Conservation (phyloP, 2,797 vertebrate genomes). For the Halcyon badia region DNA sequence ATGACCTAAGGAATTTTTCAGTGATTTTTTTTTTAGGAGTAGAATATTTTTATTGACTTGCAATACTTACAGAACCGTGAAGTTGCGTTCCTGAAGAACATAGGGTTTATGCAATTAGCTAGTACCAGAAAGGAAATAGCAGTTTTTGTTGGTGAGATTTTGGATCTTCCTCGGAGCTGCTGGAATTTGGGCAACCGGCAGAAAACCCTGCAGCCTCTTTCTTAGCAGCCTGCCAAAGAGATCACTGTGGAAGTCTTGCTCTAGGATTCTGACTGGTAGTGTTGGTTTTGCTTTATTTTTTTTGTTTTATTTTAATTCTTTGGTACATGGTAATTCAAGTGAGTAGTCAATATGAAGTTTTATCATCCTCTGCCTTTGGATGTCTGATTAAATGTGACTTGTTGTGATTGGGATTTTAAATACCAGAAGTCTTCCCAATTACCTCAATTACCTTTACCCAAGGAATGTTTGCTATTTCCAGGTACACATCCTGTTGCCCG, state of each 20-base stretch:
- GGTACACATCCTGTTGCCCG: not conserved
- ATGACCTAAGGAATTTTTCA: not conserved
- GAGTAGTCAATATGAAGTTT: not conserved
- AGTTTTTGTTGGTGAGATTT: not conserved
- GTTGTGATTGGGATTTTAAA: constrained; percentile 52
- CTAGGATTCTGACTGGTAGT: not conserved
- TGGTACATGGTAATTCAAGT: not conserved
- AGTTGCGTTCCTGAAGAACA: not conserved
- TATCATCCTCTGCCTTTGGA: not conserved
- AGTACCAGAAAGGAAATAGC: not conserved
- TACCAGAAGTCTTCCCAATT: constrained; percentile 36
- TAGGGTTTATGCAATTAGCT: not conserved
- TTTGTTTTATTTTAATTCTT: not conserved
- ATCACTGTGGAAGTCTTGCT: not conserved
- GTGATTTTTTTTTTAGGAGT: not conserved
- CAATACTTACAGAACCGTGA: not conserved
- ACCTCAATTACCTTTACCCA: constrained; percentile 40
- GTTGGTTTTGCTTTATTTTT: not conserved
- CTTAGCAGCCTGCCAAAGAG: not conserved
- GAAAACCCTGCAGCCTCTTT: not conserved
- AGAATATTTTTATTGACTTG: not conserved
- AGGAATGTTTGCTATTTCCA: constrained; percentile 67
- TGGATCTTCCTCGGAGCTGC: not conserved
- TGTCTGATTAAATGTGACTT: constrained; percentile 56
- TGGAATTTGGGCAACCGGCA: not conserved